These are phyloP conservation scores for Callopanchax toddi DNA, from an alignment of 2,113 vertebrate species.

Conservation along the genomic window DNA sequence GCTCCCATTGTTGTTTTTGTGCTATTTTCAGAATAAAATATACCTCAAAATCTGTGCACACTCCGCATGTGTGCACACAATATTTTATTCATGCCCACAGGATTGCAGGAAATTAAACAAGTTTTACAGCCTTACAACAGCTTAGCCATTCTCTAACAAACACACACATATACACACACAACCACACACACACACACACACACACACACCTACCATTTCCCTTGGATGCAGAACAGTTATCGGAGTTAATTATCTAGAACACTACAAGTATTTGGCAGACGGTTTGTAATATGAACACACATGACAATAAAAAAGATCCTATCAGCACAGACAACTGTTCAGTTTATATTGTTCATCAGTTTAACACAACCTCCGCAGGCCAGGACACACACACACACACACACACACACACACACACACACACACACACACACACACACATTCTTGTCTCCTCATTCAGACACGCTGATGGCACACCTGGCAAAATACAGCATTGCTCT, in stretches of 20 bases:
- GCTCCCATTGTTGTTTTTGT: background rate
- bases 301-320: background rate
- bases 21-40: background rate
- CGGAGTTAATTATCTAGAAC: conserved; percentile 29
- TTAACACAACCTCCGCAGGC: conserved; percentile 7
- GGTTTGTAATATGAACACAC: conserved; percentile 25
- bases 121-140: conserved; percentile 17
- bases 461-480: conserved; percentile 57
- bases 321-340: conserved; percentile 1
- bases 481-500: conserved; percentile 49
- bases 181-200: background rate
- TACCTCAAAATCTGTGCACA: background rate
- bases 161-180: conserved; percentile 23
- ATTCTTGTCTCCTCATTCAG: conserved; percentile 52
- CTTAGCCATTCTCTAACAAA: conserved; percentile 6
- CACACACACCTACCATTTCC: conserved; percentile 20
- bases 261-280: conserved; percentile 20
- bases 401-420: background rate
- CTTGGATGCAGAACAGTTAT: conserved; percentile 18
- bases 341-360: conserved; percentile 15
- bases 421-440: background rate
- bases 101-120: conserved; percentile 17
- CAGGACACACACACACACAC: background rate
- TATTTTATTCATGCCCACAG: conserved; percentile 15
- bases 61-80: background rate